Conservation (phyloP, 2,888 invertebrate species). For the Agriopis aurantiaria region DNA sequence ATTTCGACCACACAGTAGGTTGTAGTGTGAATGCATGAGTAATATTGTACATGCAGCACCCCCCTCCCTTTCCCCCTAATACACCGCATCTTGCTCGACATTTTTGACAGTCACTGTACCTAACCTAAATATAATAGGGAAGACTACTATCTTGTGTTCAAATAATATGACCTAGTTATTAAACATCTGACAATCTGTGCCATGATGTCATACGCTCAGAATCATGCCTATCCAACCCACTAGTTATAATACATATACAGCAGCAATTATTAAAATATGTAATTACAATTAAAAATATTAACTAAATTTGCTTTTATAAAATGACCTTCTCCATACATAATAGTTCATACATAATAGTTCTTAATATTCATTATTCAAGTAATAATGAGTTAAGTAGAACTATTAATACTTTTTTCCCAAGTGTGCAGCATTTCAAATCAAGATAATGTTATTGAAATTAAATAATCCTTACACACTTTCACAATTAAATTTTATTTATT, state of each 20-base stretch:
- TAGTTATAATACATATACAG: not conserved
- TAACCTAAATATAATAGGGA: not conserved
- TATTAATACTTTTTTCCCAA: too few species aligned
- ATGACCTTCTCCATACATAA: too few species aligned
- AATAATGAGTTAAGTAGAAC: too few species aligned
- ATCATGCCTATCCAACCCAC: not conserved
- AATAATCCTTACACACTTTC: slow-evolving; percentile 42
- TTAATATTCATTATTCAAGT: too few species aligned
- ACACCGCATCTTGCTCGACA: not conserved
- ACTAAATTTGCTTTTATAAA: too few species aligned
- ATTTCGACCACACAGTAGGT: too few species aligned
- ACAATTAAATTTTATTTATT: slow-evolving; percentile 78
- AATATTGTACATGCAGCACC: too few species aligned
- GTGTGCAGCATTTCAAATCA: slow-evolving; percentile 1
- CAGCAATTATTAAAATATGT: too few species aligned
- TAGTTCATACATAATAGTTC: too few species aligned
- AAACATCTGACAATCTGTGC: slow-evolving; percentile 4
- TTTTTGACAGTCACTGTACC: not conserved
- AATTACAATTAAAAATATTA: too few species aligned
- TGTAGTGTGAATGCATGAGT: too few species aligned
- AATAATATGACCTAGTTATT: slow-evolving; percentile 4
- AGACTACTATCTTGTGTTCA: slow-evolving; percentile 1
- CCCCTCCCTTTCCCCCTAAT: too few species aligned
- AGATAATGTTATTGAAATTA: slow-evolving; percentile 20
- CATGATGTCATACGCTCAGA: slow-evolving; percentile 2